These are phyloP conservation scores for Neocloeon triangulifer DNA, from an alignment of 1,140 invertebrate genomes.

Conservation along the genomic window DNA sequence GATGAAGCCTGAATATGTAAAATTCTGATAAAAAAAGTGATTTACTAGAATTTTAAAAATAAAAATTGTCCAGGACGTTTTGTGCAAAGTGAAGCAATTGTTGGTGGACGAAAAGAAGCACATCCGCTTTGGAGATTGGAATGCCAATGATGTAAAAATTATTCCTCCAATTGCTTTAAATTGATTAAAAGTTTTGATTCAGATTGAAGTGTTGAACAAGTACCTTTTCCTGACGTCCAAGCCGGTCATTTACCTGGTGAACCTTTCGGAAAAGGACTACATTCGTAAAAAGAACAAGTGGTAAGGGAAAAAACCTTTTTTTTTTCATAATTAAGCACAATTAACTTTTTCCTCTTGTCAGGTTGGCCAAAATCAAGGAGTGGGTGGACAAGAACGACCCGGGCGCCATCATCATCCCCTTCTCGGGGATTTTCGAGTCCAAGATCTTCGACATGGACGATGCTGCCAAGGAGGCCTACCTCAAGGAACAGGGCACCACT, in stretches of 20 bases:
- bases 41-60: conserved; percentile 3
- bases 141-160: conserved; percentile 61
- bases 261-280: conserved; percentile 95
- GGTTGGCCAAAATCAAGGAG: conserved; percentile 94
- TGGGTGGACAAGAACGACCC: conserved; percentile 97
- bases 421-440: conserved; percentile 80
- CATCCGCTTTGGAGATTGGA: conserved; percentile 83
- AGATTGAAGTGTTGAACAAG: conserved; percentile 95
- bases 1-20: conserved; percentile 84
- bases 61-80: conserved; percentile 42
- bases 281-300: conserved; percentile 98
- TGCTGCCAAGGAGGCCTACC: conserved; percentile 42
- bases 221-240: conserved; percentile 96
- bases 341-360: conserved; percentile 17
- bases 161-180: too few relatives aligned
- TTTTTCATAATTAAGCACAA: not conserved
- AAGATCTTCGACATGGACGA: conserved; percentile 71
- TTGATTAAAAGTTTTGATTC: conserved; percentile 8
- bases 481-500: conserved; percentile 54
- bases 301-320: conserved; percentile 20
- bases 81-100: conserved; percentile 67
- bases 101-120: conserved; percentile 81
- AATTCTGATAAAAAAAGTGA: conserved; percentile 15
- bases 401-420: conserved; percentile 78
- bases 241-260: conserved; percentile 92